Percentiles rank a stretch among this genome's conserved stretches.
phyloP scores from a whole-genome alignment of 2,113 vertebrate genomes.

The Podilymbus podiceps region DNA sequence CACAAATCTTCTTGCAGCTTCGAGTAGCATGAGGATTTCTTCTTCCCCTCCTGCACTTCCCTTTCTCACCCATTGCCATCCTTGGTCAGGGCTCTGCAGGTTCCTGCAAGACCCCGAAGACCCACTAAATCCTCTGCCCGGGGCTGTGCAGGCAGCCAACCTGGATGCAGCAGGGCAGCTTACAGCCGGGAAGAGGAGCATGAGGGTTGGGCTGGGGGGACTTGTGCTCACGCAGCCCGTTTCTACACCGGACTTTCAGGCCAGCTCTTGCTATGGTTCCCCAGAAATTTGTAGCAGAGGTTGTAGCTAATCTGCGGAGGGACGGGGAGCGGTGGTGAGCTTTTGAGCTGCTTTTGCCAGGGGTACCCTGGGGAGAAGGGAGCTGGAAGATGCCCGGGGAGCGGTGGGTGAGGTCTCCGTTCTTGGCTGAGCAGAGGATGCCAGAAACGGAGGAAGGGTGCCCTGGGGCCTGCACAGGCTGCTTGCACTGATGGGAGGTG shows the following conservation, averaged over 20 bases:
- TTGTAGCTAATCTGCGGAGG: neutral
- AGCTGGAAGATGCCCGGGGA: neutral
- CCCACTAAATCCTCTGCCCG: neutral
- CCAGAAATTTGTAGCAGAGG: accelerated
- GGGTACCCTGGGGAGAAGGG: accelerated
- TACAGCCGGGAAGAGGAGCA: neutral
- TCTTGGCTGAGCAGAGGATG: too few species aligned
- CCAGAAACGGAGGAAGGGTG: accelerated
- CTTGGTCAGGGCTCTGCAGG: neutral
- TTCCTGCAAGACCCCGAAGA: neutral
- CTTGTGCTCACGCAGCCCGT: accelerated
- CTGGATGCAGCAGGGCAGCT: accelerated
- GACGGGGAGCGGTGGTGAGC: accelerated
- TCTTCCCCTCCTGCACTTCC: neutral
- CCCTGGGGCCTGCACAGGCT: accelerated
- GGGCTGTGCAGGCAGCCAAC: neutral
- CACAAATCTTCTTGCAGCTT: too few species aligned
- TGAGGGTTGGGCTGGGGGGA: neutral
- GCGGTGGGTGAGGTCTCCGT: neutral
- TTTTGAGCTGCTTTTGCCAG: neutral
- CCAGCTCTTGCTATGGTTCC: accelerated
- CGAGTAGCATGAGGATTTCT: neutral
- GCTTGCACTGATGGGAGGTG: neutral
- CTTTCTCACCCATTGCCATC: neutral
- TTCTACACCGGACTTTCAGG: accelerated